These are phyloP conservation scores for Nemurella pictetii DNA, from an alignment of 2,888 invertebrate species.

Conservation along the genomic window DNA sequence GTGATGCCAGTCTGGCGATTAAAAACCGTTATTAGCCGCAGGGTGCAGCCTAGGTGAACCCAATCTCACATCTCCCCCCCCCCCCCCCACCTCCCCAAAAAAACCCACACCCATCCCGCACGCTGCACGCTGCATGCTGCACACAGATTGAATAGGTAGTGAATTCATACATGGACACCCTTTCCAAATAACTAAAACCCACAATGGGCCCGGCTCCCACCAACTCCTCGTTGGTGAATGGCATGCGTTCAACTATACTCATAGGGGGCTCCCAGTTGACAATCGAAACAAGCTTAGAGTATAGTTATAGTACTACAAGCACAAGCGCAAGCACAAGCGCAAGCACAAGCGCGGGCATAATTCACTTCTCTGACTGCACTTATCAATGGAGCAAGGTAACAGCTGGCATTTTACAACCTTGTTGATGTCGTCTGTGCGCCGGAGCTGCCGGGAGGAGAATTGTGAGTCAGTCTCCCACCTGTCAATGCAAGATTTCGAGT, in stretches of 20 bases:
- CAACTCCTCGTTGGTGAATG: neutral
- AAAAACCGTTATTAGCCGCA: conserved; percentile 23
- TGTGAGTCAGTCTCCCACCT: neutral
- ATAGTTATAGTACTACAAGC: too few species aligned
- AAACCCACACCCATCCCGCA: too few species aligned
- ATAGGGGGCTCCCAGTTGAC: too few species aligned
- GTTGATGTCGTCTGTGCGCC: conserved; percentile 11
- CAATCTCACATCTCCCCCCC: conserved; percentile 2
- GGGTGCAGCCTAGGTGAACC: neutral
- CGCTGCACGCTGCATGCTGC: too few species aligned
- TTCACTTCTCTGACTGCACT: neutral
- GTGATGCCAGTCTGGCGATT: neutral
- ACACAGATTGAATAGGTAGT: neutral
- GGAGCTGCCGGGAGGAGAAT: neutral
- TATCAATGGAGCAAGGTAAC: conserved; percentile 15
- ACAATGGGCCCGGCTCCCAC: conserved; percentile 3
- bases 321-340: too few species aligned
- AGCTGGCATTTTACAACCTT: conserved; percentile 1
- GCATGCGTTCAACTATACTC: too few species aligned
- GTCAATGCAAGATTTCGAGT: neutral
- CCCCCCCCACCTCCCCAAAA: too few species aligned
- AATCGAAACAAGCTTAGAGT: too few species aligned
- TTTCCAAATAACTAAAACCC: conserved; percentile 29
- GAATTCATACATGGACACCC: conserved; percentile 36
- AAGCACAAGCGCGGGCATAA: conserved; percentile 5